Conservation (phyloP, 2,797 vertebrate genomes). For the Oophaga sylvatica region DNA sequence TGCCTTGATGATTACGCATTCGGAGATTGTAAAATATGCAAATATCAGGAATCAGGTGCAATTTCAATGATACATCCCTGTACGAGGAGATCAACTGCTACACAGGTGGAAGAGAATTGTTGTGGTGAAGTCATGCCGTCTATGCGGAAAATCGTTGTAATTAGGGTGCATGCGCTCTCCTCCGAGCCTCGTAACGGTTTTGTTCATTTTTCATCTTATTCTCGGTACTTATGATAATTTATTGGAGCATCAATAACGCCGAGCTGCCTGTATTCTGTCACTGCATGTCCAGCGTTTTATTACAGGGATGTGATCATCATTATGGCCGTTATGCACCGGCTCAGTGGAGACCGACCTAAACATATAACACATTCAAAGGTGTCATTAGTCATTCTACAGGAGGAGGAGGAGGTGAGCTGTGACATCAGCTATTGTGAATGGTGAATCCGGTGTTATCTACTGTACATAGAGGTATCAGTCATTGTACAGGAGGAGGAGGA, state of each 20-base stretch:
- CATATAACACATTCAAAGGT: too few relatives aligned
- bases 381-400: too few relatives aligned
- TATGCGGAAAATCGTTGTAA: constrained; percentile 13
- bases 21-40: constrained; percentile 45
- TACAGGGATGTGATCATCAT: not conserved
- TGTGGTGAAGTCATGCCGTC: not conserved
- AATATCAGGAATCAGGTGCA: constrained; percentile 41
- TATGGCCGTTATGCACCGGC: too few relatives aligned
- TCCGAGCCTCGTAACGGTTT: not conserved
- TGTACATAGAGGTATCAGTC: too few relatives aligned
- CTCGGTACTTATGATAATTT: not conserved
- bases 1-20: constrained; percentile 23
- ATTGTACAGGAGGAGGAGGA: too few relatives aligned
- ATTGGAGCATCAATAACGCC: not conserved
- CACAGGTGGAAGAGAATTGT: not conserved
- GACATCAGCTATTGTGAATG: too few relatives aligned
- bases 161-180: not conserved
- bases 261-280: not conserved
- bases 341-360: too few relatives aligned
- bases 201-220: not conserved
- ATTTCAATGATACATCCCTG: constrained; percentile 26
- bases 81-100: not conserved
- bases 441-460: too few relatives aligned
- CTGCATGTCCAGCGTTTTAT: not conserved
- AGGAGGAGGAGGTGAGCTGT: too few relatives aligned